Conservation (phyloP, 1,140 invertebrate genomes). For the Panagrolaimus sp. region DNA sequence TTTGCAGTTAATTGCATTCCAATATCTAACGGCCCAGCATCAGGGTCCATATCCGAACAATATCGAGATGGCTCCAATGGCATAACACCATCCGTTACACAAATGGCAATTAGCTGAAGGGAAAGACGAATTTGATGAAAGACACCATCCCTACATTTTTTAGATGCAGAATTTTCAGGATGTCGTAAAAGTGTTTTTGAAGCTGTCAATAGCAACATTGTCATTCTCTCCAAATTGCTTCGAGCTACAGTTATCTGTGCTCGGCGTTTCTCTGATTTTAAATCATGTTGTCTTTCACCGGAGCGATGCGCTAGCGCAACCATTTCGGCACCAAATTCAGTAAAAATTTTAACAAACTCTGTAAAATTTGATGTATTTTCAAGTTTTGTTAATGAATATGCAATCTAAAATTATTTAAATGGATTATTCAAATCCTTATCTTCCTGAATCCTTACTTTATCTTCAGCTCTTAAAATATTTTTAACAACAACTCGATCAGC, state of each 20-base stretch:
- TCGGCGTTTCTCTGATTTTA: slow-evolving; percentile 86
- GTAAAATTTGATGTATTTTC: slow-evolving; percentile 93
- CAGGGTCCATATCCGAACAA: slow-evolving; percentile 41
- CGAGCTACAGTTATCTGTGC: slow-evolving; percentile 80
- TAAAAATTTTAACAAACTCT: slow-evolving; percentile 96
- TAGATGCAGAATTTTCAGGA: slow-evolving; percentile 81
- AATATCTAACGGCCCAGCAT: slow-evolving; percentile 54
- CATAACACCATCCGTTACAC: slow-evolving; percentile 84
- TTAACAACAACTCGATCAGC: slow-evolving; percentile 98
- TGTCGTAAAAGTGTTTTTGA: slow-evolving; percentile 81
- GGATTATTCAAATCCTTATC: too few species aligned
- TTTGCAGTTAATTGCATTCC: slow-evolving; percentile 67
- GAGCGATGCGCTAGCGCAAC: slow-evolving; percentile 91
- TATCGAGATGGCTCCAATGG: slow-evolving; percentile 49
- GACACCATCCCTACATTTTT: slow-evolving; percentile 90
- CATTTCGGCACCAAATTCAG: slow-evolving; percentile 95
- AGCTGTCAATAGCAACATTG: slow-evolving; percentile 90
- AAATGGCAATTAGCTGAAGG: slow-evolving; percentile 93
- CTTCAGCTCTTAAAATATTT: slow-evolving; percentile 86
- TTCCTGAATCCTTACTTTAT: slow-evolving; percentile 69
- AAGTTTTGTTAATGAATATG: slow-evolving; percentile 63
- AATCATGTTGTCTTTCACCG: slow-evolving; percentile 64
- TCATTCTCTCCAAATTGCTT: slow-evolving; percentile 76
- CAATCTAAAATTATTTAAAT: slow-evolving; percentile 56
- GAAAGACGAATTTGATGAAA: slow-evolving; percentile 79